A percentile compares a stretch with the other conserved stretches of the same genome.
Conservation (phyloP, 1,140 invertebrate genomes). For the Ectropis grisescens region DNA sequence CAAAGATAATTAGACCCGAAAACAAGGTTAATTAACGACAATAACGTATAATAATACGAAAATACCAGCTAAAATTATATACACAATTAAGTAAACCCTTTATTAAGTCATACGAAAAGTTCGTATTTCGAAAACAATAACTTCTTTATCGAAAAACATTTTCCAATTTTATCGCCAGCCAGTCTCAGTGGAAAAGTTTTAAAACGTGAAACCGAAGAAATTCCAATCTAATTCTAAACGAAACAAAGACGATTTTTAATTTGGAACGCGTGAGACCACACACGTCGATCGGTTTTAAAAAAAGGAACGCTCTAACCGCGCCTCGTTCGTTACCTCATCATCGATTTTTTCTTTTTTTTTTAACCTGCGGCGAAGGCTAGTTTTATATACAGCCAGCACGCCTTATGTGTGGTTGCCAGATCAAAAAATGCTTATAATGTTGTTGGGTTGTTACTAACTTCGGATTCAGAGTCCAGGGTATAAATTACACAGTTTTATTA, state of each 20-base stretch:
- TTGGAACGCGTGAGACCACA: constrained; percentile 25
- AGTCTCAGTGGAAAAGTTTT: too few species aligned
- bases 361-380: constrained; percentile 17
- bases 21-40: too few species aligned
- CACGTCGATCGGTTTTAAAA: constrained; percentile 34
- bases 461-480: constrained; percentile 4
- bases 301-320: constrained; percentile 38
- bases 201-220: too few species aligned
- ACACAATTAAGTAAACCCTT: too few species aligned
- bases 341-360: constrained; percentile 29
- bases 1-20: too few species aligned
- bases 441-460: constrained; percentile 18
- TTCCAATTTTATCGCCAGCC: not conserved
- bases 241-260: constrained; percentile 10
- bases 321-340: constrained; percentile 46
- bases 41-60: too few species aligned
- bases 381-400: constrained; percentile 21
- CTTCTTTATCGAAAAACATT: not conserved
- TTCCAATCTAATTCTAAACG: constrained; percentile 3
- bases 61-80: too few species aligned
- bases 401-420: constrained; percentile 13
- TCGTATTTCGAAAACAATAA: too few species aligned
- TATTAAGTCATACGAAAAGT: too few species aligned
- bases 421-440: constrained; percentile 17
- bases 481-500: constrained; percentile 32